These are phyloP conservation scores for Rhaphigaster nebulosa DNA, from an alignment of 2,888 invertebrate genomes.

Conservation along the genomic window DNA sequence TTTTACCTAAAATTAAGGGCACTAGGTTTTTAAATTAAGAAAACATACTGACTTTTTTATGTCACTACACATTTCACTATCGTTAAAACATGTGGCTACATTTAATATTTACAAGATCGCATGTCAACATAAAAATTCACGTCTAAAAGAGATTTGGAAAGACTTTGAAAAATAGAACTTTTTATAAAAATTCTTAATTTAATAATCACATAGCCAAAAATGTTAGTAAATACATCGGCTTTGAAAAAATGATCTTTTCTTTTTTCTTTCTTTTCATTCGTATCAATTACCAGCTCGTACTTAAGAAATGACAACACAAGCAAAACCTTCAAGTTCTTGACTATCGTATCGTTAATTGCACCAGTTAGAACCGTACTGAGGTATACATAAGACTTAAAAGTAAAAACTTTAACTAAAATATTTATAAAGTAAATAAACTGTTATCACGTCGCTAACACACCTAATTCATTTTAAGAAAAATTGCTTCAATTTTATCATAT, in stretches of 20 bases:
- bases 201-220: slow-evolving; percentile 41
- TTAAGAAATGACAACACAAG: not conserved
- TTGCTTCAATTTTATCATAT: slow-evolving; percentile 21
- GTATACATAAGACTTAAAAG: slow-evolving; percentile 53
- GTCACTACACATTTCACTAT: slow-evolving; percentile 45
- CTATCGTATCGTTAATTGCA: slow-evolving; percentile 39
- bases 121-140: slow-evolving; percentile 45
- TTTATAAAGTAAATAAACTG: slow-evolving; percentile 24
- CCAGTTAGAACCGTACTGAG: slow-evolving; percentile 45
- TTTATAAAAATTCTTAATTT: slow-evolving; percentile 44
- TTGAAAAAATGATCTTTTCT: slow-evolving; percentile 30
- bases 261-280: not conserved
- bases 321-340: slow-evolving; percentile 9
- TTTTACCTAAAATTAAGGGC: slow-evolving; percentile 14
- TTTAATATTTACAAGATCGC: slow-evolving; percentile 32
- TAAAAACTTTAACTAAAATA: slow-evolving; percentile 27
- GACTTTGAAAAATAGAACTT: slow-evolving; percentile 45
- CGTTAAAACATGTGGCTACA: slow-evolving; percentile 27
- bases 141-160: slow-evolving; percentile 47
- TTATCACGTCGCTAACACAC: not conserved
- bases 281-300: not conserved
- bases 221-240: slow-evolving; percentile 3
- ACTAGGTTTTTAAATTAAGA: slow-evolving; percentile 17
- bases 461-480: slow-evolving; percentile 39
- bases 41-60: not conserved